Base-by-base conservation (phyloP, 2,888 invertebrate species). In the Schizaphis graminum region DNA sequence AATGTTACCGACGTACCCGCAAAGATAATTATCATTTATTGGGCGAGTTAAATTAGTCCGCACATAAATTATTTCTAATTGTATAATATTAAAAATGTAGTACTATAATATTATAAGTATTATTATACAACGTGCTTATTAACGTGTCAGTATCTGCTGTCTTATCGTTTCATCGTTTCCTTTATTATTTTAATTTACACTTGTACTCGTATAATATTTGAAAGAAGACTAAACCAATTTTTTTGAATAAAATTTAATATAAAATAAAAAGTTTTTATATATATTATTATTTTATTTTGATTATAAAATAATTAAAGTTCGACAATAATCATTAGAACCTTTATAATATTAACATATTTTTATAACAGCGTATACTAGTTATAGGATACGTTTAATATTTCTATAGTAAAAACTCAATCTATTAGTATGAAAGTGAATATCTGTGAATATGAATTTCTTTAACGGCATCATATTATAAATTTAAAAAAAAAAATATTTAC, bases 41-140 rank as follows among this genome's bases (percentile, higher is more conserved):
- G 47, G 86, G 26, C 44, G 8, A 57, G 91, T 57, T 57, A 85
- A 91, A 91, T 44, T 85, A 85, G n/a, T n/a, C 91, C 44, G 10
- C n/a, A 61, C 57, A 86, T 91, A 91, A 91, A 91, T 91, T 91
- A 57, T 44, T 91, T 91, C 21, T 91, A 91, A 91, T 91, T 91
- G n/a, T 57, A 56, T 90, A 90, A 47, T 47, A 67, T 61, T 89
- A n/a, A 67, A 47, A n/a, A 47, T 28, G 24, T 61, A 61, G 28
- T n/a, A 47, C 13, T n/a, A 8, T 3, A 44, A 44, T 24, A 61
- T 28, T 26, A 44, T 41, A 89, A 21, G 53, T 16, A 28, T 21
- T 44, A n/a, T 16, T 44, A 47, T 41, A 35, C n/a, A 8, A 47
- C 67, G 35, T 26, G 67, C 28, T 90, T 47, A 49, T 90, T 67